Percentiles rank a stretch among this genome's conserved stretches.
Conservation (phyloP, 2,888 invertebrate species). For the Thyatira batis region DNA sequence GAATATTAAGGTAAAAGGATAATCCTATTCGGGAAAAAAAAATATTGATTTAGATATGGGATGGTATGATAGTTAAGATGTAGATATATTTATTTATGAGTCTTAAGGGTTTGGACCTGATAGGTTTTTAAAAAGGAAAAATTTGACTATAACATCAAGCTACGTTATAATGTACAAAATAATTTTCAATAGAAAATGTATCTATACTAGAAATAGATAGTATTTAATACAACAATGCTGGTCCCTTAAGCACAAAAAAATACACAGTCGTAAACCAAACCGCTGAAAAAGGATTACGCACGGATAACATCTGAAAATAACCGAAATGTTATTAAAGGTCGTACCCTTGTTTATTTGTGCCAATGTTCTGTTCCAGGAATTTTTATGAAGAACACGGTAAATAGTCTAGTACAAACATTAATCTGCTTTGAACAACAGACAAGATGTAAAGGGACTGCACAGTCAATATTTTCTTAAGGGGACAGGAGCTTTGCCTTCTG, state of each 20-base stretch:
- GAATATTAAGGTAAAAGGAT: too few species aligned
- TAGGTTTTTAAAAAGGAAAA: too few species aligned
- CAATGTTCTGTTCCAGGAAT: constrained; percentile 63
- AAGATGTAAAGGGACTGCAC: constrained; percentile 73
- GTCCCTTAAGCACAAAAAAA: background rate
- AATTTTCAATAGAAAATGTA: too few species aligned
- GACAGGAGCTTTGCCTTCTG: constrained; percentile 60
- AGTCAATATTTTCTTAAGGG: constrained; percentile 77
- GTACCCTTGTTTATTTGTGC: constrained; percentile 63
- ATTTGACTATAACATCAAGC: too few species aligned
- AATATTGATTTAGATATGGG: too few species aligned
- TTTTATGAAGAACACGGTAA: constrained; percentile 80
- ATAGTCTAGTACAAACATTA: constrained; percentile 78
- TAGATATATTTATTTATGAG: too few species aligned
- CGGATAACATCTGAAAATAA: constrained; percentile 62
- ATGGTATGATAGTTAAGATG: too few species aligned
- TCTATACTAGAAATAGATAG: too few species aligned
- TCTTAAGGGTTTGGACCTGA: too few species aligned
- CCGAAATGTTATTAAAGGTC: constrained; percentile 61
- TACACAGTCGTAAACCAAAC: constrained; percentile 3
- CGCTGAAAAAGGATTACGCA: constrained; percentile 40
- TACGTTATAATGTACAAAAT: too few species aligned
- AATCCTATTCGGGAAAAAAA: too few species aligned
- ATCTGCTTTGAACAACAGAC: constrained; percentile 78
- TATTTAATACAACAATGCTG: too few species aligned